Percentiles rank a stretch among this genome's conserved stretches.
These are phyloP conservation scores for Apodemia hepburni DNA, from an alignment of 2,888 invertebrate genomes.

Conservation along the genomic window DNA sequence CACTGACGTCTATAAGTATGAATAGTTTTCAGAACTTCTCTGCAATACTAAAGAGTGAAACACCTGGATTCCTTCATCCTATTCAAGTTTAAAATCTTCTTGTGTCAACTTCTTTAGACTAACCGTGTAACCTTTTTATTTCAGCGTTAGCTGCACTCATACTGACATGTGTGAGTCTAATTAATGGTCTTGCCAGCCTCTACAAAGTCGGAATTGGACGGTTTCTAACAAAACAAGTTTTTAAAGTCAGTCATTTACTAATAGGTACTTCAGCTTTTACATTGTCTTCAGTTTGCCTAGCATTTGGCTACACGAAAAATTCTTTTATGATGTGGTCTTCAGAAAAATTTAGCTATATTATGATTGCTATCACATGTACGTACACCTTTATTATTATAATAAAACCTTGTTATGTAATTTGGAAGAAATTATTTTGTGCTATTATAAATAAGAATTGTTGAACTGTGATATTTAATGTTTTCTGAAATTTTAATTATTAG, in stretches of 20 bases:
- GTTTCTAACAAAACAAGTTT: constrained; percentile 26
- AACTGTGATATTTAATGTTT: constrained; percentile 17
- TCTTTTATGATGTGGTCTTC: constrained; percentile 38
- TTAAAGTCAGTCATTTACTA: constrained; percentile 34
- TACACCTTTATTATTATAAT: constrained; percentile 33
- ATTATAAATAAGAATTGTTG: constrained; percentile 29
- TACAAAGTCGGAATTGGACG: constrained; percentile 30
- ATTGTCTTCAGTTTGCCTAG: constrained; percentile 34
- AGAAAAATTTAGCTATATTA: constrained; percentile 30
- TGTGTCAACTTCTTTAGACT: neutral
- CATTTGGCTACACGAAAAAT: constrained; percentile 35
- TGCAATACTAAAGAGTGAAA: too few relatives aligned
- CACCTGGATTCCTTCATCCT: neutral
- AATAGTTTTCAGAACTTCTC: too few relatives aligned
- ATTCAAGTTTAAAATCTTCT: neutral
- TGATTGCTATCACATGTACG: constrained; percentile 33
- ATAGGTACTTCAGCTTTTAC: constrained; percentile 34
- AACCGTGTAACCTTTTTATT: constrained; percentile 23
- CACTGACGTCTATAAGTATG: too few relatives aligned
- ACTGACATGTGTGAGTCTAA: constrained; percentile 33
- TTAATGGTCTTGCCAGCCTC: constrained; percentile 35
- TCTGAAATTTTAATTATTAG: too few relatives aligned
- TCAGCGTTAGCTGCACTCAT: constrained; percentile 36
- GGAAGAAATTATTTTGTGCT: constrained; percentile 21
- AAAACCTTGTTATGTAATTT: constrained; percentile 26